Percentiles rank a stretch among this genome's conserved stretches.
Conservation (phyloP, 2,113 vertebrate genomes). For the Bubo blakistoni region DNA sequence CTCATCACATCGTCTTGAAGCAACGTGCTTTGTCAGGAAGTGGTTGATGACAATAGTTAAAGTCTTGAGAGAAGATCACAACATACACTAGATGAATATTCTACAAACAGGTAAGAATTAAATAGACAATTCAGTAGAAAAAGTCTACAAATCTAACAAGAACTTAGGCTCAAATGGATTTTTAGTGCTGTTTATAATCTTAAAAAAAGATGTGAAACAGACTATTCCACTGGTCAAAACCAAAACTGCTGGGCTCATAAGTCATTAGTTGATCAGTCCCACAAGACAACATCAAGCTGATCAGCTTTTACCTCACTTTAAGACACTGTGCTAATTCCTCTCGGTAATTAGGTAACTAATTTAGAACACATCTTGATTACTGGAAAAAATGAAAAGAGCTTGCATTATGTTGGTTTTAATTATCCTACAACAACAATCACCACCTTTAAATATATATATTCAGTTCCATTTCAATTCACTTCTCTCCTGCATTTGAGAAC, state of each 20-base stretch:
- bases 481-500: neutral
- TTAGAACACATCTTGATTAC: slow-evolving; percentile 37
- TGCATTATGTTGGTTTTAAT: neutral
- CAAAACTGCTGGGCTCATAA: neutral
- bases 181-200: neutral
- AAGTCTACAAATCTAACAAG: neutral
- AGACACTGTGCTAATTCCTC: slow-evolving; percentile 37
- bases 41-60: fast-evolving
- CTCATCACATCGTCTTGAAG: neutral
- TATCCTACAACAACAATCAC: neutral
- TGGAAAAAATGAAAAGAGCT: neutral
- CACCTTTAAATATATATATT: neutral
- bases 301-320: slow-evolving; percentile 53
- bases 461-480: neutral
- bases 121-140: neutral
- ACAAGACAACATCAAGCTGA: slow-evolving; percentile 16
- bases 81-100: neutral
- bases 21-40: neutral
- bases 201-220: neutral
- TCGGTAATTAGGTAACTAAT: slow-evolving; percentile 47
- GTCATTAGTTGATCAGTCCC: neutral
- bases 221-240: neutral
- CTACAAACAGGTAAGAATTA: neutral
- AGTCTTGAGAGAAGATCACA: neutral
- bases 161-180: neutral